These are phyloP conservation scores for Acleris literana DNA, from an alignment of 2,888 invertebrate genomes.

Conservation along the genomic window DNA sequence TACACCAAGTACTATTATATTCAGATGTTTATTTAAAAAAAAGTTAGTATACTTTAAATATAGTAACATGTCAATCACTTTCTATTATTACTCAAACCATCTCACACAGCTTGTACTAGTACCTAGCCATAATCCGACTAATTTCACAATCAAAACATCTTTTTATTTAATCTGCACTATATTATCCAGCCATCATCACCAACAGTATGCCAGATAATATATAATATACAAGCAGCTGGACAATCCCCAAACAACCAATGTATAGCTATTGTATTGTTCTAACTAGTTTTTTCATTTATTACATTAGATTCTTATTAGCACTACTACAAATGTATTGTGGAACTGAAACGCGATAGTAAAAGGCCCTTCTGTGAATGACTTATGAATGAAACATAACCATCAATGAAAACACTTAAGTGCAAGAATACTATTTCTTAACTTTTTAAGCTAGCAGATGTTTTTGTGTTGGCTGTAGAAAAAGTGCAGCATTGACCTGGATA, in stretches of 20 bases:
- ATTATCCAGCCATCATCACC: no score
- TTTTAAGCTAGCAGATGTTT: constrained; percentile 6
- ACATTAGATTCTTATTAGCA: constrained; percentile 16
- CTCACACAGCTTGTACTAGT: no score
- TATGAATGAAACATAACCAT: constrained; percentile 27
- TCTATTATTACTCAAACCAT: no score
- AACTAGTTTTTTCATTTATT: constrained; percentile 3
- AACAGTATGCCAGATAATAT: no score
- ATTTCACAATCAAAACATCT: no score
- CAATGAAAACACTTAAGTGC: constrained; percentile 28
- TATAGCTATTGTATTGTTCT: not conserved
- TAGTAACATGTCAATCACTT: no score
- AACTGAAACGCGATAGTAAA: constrained; percentile 3
- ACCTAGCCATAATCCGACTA: no score
- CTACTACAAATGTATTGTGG: not conserved
- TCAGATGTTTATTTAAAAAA: no score
- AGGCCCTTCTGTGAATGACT: constrained; percentile 3
- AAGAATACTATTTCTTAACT: constrained; percentile 12
- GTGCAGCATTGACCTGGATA: constrained; percentile 28
- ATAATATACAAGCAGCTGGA: no score
- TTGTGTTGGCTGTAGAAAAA: constrained; percentile 1
- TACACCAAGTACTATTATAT: no score
- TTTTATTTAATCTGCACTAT: no score
- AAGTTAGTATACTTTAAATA: no score
- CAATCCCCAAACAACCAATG: not conserved